Base-by-base conservation (phyloP, 2,888 invertebrate genomes). In the Pollenia amentaria region DNA sequence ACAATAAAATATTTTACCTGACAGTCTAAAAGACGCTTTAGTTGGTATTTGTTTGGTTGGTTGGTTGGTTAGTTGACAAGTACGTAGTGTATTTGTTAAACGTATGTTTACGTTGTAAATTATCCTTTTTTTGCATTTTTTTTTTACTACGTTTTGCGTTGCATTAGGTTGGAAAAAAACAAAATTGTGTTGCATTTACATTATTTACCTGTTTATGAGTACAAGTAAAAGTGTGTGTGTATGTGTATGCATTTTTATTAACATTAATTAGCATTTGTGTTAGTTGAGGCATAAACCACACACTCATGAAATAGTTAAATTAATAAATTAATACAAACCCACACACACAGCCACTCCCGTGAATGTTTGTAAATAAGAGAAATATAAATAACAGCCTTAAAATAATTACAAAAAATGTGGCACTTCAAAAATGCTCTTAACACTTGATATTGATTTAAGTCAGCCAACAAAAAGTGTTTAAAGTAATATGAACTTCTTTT, bases 201-300 rank as follows among this genome's bases (percentile, higher is more conserved):
- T 38, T 62, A 21, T 76, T 29, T 53, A 18, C 21, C 12, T 12
- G 48, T 55, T 29, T 29, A 14, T 46, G 44, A 12, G 3, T 53
- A 14, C 21, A n/a, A 8, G 14, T 29, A 3, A 42, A 42, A 65
- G 40, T 69, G 10, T 12, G 10, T 79, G 51, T 16, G 16, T 53
- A 4, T 51, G 42, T 21, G 9, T 29, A 38, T 64, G 16, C 46
- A 14, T 62, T 75, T n/a, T 69, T 69, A 67, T 70, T 67, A 60
- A 65, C 78, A 84, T 84, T 84, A 84, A 84, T 79, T 84, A 84
- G 78, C 84, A 84, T 77, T 78, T 53, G 84, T 46, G 78, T 79
- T 78, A 60, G 78, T 84, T 79, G 78, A 75, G 67, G 78, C 84
- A 69, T 84, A 78, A 84, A 79, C 65, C 70, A 77, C 83, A 77